Conservation (phyloP, 2,113 vertebrate genomes). For the Phrynosoma platyrhinos region DNA sequence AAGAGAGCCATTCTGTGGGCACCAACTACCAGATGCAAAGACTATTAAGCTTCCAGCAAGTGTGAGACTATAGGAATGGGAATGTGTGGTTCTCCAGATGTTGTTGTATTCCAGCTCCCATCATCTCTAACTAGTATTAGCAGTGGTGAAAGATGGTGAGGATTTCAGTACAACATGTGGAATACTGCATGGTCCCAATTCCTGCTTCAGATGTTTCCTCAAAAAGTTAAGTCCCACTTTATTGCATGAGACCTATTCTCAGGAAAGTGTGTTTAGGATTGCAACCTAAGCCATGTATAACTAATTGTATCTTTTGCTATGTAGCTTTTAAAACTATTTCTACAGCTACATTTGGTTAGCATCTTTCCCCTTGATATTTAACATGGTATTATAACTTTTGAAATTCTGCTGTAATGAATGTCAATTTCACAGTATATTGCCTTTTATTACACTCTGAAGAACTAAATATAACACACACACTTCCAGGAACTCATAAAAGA, state of each 20-base stretch:
- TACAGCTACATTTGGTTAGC: slow-evolving; percentile 13
- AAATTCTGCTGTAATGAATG: slow-evolving; percentile 41
- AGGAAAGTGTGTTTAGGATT: background rate
- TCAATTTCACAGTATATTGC: slow-evolving; percentile 26
- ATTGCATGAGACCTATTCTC: background rate
- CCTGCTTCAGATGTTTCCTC: background rate
- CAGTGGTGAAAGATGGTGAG: no score
- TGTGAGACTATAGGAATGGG: background rate
- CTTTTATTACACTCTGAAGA: slow-evolving; percentile 63
- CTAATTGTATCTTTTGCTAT: slow-evolving; percentile 27
- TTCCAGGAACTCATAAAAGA: slow-evolving; percentile 68
- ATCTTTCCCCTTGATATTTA: slow-evolving; percentile 19
- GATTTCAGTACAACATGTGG: background rate
- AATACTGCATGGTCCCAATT: background rate
- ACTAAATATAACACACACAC: slow-evolving; percentile 61
- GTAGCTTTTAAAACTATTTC: slow-evolving; percentile 22
- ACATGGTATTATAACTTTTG: slow-evolving; percentile 32
- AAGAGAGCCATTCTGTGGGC: background rate
- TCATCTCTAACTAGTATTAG: background rate
- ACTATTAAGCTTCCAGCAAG: background rate
- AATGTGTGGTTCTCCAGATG: background rate
- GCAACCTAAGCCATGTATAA: background rate
- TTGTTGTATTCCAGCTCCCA: background rate
- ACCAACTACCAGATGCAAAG: no score
- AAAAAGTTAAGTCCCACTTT: background rate